A percentile compares a stretch with the other conserved stretches of the same genome.
phyloP scores from a whole-genome alignment of 1,140 invertebrate species.

The Brachionus calyciflorus region DNA sequence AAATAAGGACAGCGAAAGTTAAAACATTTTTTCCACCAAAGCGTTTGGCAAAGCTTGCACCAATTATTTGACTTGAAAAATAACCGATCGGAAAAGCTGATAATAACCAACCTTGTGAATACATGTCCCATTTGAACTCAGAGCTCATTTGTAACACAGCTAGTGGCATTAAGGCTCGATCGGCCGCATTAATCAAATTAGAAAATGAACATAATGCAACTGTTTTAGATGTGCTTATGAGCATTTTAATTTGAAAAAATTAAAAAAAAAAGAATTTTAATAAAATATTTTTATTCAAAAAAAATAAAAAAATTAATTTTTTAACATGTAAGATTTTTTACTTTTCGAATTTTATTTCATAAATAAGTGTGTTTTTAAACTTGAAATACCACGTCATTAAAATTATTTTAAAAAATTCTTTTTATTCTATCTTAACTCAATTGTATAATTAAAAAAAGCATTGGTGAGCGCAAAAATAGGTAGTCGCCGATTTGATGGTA shows the following conservation, averaged over 20 bases:
- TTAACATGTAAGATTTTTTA: too few species aligned
- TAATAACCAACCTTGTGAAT: slow-evolving; percentile 74
- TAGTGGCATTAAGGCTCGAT: slow-evolving; percentile 76
- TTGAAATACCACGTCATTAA: too few species aligned
- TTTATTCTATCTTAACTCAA: too few species aligned
- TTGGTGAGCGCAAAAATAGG: too few species aligned
- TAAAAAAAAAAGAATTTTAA: too few species aligned
- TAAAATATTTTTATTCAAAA: too few species aligned
- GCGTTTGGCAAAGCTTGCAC: slow-evolving; percentile 69
- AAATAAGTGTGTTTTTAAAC: too few species aligned
- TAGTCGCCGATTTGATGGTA: too few species aligned
- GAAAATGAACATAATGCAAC: slow-evolving; percentile 59
- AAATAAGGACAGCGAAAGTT: slow-evolving; percentile 70
- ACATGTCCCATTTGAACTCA: slow-evolving; percentile 71
- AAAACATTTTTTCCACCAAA: slow-evolving; percentile 73
- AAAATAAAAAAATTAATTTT: too few species aligned
- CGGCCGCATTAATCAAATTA: slow-evolving; percentile 77
- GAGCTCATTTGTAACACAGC: slow-evolving; percentile 74
- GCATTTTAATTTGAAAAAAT: background rate
- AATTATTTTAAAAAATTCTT: too few species aligned
- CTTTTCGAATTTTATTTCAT: too few species aligned
- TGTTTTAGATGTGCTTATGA: slow-evolving; percentile 41
- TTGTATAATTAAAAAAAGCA: too few species aligned
- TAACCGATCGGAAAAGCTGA: slow-evolving; percentile 77
- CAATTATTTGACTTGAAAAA: slow-evolving; percentile 74